Evolutionary conservation across 1,140 invertebrate species (phyloP).

Genomic region (Scaptomyza montana): DNA sequence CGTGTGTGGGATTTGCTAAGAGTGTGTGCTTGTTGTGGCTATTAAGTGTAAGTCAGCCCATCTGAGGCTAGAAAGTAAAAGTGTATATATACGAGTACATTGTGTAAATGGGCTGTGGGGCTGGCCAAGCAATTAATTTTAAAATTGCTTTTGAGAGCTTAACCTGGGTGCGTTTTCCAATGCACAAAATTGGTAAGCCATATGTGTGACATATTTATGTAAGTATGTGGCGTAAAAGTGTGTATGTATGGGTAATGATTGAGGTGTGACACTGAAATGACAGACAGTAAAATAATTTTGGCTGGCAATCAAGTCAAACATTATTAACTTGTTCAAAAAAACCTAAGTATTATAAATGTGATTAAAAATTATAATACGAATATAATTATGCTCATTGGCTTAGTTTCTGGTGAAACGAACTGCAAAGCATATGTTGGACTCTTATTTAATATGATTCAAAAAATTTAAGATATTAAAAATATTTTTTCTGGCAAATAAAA

Average conservation of each 20-base stretch:
- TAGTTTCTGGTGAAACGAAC: too few relatives aligned
- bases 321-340: slow-evolving; percentile 12
- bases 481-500: too few relatives aligned
- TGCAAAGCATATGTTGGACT: too few relatives aligned
- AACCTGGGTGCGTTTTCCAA: slow-evolving; percentile 36
- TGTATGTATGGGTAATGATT: slow-evolving; percentile 30
- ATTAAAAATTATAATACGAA: not conserved
- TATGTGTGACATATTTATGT: not conserved
- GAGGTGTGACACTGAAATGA: slow-evolving; percentile 11
- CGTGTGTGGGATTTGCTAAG: slow-evolving; percentile 54
- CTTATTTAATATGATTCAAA: too few relatives aligned
- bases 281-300: slow-evolving; percentile 12
- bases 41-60: slow-evolving; percentile 26
- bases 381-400: not conserved
- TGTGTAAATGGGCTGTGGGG: slow-evolving; percentile 43
- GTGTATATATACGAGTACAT: slow-evolving; percentile 28
- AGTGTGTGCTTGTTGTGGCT: not conserved
- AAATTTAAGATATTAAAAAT: too few relatives aligned
- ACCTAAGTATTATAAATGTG: not conserved
- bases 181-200: slow-evolving; percentile 11
- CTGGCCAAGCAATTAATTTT: slow-evolving; percentile 56
- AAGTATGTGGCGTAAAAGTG: not conserved
- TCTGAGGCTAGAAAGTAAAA: slow-evolving; percentile 63
- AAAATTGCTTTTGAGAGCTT: slow-evolving; percentile 55
- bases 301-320: not conserved